Evolutionary conservation across 2,797 vertebrate genomes (phyloP).

Genomic region (Acanthis flammea): DNA sequence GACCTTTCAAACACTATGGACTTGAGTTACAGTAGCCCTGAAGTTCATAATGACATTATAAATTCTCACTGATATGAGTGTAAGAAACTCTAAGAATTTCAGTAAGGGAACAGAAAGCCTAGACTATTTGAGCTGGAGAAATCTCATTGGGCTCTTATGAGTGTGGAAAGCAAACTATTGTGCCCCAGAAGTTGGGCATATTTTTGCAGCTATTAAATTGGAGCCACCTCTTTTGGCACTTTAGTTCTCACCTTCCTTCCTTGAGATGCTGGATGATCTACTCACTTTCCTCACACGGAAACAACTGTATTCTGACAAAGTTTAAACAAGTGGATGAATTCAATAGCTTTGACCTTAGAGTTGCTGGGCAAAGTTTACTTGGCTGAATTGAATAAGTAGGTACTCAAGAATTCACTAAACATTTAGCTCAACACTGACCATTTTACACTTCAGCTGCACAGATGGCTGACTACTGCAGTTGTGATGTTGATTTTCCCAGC

Average conservation of each 20-base stretch:
- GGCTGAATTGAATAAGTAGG: not conserved
- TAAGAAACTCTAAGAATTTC: not conserved
- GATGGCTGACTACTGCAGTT: not conserved
- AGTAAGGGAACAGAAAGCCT: not conserved
- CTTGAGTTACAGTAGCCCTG: not conserved
- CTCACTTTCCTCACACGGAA: not conserved
- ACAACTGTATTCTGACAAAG: not conserved
- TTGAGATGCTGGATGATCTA: not conserved
- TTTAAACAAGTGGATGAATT: not conserved
- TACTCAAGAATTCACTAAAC: not conserved
- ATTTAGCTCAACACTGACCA: not conserved
- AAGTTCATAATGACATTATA: not conserved
- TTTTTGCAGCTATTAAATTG: not conserved
- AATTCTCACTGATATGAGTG: not conserved
- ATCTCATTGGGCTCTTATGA: not conserved
- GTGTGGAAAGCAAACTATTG: not conserved
- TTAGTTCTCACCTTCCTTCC: not conserved
- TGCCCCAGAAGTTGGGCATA: fast-evolving
- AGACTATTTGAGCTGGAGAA: not conserved
- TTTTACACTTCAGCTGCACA: not conserved
- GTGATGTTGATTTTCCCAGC: not conserved
- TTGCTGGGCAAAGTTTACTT: not conserved
- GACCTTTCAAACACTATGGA: not conserved
- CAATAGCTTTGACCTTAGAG: not conserved
- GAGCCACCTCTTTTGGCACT: not conserved